Percentiles rank a stretch among this genome's conserved stretches.
Evolutionary conservation across 2,797 vertebrate genomes (phyloP).

Genomic region (Prunella strophiata): DNA sequence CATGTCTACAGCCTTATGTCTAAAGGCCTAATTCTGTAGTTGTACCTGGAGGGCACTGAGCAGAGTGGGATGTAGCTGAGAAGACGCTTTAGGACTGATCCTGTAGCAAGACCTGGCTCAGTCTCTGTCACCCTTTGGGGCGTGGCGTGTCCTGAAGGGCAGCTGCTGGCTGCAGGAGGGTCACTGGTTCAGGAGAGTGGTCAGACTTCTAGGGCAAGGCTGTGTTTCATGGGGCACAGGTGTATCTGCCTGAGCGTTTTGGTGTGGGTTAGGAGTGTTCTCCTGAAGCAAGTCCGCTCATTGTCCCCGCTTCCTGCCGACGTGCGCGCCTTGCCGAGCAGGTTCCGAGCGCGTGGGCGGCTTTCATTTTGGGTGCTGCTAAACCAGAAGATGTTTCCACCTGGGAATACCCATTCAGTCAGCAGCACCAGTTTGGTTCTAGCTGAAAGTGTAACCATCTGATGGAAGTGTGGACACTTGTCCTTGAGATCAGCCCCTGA

Average conservation of each 20-base stretch:
- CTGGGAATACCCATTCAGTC: neutral
- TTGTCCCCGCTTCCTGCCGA: constrained; percentile 6
- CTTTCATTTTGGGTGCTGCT: neutral
- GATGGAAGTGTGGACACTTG: fast-evolving
- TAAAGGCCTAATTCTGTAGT: neutral
- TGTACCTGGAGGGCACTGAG: neutral
- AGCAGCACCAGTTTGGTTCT: neutral
- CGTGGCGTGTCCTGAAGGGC: fast-evolving
- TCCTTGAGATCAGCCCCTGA: fast-evolving
- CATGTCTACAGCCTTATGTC: neutral
- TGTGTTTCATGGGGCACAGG: neutral
- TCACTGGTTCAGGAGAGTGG: fast-evolving
- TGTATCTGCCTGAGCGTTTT: neutral
- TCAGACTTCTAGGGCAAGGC: fast-evolving
- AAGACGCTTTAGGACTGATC: neutral
- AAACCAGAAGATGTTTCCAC: neutral
- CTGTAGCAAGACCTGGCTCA: fast-evolving
- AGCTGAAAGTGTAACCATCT: neutral
- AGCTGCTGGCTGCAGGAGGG: neutral
- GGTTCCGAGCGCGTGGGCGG: fast-evolving
- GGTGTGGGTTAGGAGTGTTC: neutral
- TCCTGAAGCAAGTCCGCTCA: constrained; percentile 17
- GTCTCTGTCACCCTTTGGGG: fast-evolving
- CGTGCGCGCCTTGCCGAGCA: fast-evolving
- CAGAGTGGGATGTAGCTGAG: neutral